A percentile compares a stretch with the other conserved stretches of the same genome.
These are phyloP conservation scores for Dicrurus megarhynchus DNA, from an alignment of 2,113 vertebrate species.

Conservation along the genomic window DNA sequence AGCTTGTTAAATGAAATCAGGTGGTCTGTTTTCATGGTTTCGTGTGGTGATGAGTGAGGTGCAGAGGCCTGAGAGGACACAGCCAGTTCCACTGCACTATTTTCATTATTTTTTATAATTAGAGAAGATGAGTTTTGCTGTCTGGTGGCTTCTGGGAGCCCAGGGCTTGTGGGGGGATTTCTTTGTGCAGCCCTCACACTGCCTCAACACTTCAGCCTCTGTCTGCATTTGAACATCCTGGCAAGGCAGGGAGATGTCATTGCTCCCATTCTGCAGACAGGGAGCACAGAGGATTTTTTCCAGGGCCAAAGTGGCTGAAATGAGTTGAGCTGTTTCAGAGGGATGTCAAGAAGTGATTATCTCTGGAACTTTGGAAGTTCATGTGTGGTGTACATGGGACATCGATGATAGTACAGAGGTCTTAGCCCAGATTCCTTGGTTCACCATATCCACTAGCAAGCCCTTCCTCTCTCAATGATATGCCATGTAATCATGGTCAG, in stretches of 20 bases:
- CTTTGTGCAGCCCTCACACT: neutral
- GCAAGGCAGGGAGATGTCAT: neutral
- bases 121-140: neutral
- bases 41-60: rapidly evolving
- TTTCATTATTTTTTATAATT: neutral
- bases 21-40: neutral
- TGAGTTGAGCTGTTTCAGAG: neutral
- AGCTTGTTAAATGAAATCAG: neutral
- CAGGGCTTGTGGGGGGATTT: neutral
- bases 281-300: neutral
- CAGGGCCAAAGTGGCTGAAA: neutral
- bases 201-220: neutral
- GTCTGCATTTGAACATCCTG: neutral
- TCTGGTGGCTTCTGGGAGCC: neutral
- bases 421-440: neutral
- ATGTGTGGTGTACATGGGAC: neutral
- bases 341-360: neutral
- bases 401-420: neutral
- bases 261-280: neutral
- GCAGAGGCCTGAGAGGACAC: neutral
- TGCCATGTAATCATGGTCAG: neutral
- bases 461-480: neutral
- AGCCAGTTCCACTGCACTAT: neutral
- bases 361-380: neutral
- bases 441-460: neutral